A percentile compares a stretch with the other conserved stretches of the same genome.
Evolutionary conservation across 2,113 vertebrate genomes (phyloP).

Genomic region (Cryptotis parvus): DNA sequence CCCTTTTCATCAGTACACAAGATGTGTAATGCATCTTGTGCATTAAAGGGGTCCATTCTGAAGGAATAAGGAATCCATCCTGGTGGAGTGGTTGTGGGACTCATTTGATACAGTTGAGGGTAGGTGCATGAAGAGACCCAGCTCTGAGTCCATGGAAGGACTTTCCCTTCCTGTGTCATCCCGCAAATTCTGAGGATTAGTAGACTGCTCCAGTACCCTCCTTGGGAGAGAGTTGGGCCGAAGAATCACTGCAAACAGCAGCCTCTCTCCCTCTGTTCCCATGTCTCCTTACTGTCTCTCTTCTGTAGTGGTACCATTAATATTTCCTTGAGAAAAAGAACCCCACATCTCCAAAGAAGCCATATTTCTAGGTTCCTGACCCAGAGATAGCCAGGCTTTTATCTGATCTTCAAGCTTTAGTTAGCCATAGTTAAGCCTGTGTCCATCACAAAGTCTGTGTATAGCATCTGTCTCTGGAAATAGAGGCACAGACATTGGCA

Average conservation of each 20-base stretch:
- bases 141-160: rapidly evolving
- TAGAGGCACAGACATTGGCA: not conserved
- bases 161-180: too few relatives aligned
- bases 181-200: not conserved
- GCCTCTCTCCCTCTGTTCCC: not conserved
- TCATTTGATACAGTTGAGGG: too few relatives aligned
- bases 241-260: not conserved
- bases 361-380: not conserved
- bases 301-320: not conserved
- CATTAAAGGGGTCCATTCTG: too few relatives aligned
- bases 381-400: not conserved
- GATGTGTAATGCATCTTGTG: too few relatives aligned
- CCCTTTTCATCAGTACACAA: too few relatives aligned
- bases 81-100: too few relatives aligned
- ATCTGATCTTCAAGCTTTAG: not conserved
- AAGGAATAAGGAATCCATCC: too few relatives aligned
- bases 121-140: not conserved
- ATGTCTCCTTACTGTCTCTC: too few relatives aligned
- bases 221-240: not conserved
- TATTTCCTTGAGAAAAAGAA: constrained; percentile 3
- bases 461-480: not conserved
- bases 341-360: not conserved
- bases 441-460: not conserved
- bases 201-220: rapidly evolving
- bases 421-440: too few relatives aligned